Percentiles rank a stretch among this genome's conserved stretches.
These are phyloP conservation scores for Anaspis maculata DNA, from an alignment of 2,888 invertebrate genomes.

Conservation along the genomic window DNA sequence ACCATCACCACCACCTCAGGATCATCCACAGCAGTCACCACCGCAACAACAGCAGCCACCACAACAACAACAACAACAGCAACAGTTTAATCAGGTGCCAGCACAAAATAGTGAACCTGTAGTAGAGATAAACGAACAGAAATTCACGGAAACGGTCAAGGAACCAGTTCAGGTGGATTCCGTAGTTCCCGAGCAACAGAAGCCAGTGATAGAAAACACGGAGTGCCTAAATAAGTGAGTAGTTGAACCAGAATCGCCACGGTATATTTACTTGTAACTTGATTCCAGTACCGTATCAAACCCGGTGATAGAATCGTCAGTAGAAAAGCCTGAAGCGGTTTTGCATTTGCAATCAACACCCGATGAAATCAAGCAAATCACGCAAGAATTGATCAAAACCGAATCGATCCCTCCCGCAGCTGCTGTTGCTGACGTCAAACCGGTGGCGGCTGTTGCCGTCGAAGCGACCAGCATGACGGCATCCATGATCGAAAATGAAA, in stretches of 20 bases:
- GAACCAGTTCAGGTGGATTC: no score
- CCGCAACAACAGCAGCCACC: conserved; percentile 9
- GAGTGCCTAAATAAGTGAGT: no score
- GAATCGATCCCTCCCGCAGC: conserved; percentile 8
- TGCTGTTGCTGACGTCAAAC: conserved; percentile 9
- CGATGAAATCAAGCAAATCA: conserved; percentile 11
- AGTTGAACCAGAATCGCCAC: no score
- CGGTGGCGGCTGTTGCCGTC: conserved; percentile 6
- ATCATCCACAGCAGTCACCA: conserved; percentile 15
- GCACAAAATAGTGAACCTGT: no score
- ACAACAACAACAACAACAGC: no score
- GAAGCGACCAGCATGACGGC: conserved; percentile 7
- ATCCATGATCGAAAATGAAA: conserved; percentile 26
- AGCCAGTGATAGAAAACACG: no score
- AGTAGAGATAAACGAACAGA: conserved; percentile 12
- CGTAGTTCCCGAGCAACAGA: no score
- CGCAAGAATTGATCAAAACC: conserved; percentile 9
- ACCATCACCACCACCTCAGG: conserved; percentile 19
- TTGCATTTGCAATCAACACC: no score
- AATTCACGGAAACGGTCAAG: conserved; percentile 5
- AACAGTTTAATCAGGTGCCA: no score
- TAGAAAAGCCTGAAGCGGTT: not conserved
- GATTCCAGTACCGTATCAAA: conserved; percentile 4
- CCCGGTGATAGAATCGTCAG: conserved; percentile 3
- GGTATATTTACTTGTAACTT: no score